phyloP scores from a whole-genome alignment of 2,113 vertebrate genomes.

The Sorex araneus region DNA sequence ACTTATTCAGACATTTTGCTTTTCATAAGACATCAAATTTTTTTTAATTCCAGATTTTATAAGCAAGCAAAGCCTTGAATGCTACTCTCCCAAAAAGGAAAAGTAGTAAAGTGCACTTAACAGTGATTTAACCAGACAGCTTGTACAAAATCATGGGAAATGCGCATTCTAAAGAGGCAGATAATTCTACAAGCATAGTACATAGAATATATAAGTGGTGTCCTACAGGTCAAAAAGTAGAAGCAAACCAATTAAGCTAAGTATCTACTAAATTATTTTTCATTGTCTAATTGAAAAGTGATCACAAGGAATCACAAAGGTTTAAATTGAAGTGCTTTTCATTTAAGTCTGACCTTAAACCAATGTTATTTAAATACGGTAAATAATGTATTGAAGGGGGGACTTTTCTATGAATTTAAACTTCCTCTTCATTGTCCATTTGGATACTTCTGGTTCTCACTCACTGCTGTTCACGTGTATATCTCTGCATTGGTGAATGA shows the following conservation, averaged over 20 bases:
- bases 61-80: conserved; percentile 27
- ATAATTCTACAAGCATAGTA: conserved; percentile 74
- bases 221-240: conserved; percentile 79
- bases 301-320: conserved; percentile 80
- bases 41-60: conserved; percentile 30
- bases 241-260: conserved; percentile 83
- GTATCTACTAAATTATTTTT: conserved; percentile 82
- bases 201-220: conserved; percentile 69
- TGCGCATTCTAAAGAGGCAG: conserved; percentile 63
- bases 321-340: conserved; percentile 76
- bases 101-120: conserved; percentile 56
- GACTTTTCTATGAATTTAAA: conserved; percentile 64
- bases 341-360: conserved; percentile 80
- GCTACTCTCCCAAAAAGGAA: background rate
- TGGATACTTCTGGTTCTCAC: background rate
- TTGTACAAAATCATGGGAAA: conserved; percentile 62
- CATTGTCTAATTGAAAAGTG: conserved; percentile 84
- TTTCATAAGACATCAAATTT: background rate
- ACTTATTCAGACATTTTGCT: background rate
- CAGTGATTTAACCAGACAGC: conserved; percentile 57
- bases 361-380: conserved; percentile 77
- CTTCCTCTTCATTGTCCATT: background rate
- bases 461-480: background rate
- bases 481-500: conserved; percentile 17
- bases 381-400: conserved; percentile 68